phyloP scores from a whole-genome alignment of 2,797 vertebrate genomes.

The Rhincodon typus region DNA sequence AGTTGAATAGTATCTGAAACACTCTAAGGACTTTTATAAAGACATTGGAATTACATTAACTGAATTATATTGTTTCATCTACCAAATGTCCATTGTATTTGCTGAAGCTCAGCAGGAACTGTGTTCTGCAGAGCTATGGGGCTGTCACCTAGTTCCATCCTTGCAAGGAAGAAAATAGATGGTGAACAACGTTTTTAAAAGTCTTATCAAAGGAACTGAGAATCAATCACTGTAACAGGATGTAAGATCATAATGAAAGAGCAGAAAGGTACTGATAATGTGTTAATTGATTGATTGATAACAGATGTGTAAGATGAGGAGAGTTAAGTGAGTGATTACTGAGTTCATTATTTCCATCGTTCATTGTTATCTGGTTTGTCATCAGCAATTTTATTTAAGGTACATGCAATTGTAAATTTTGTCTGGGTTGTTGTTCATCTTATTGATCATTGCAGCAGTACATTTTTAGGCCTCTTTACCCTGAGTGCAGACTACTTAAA shows the following conservation, averaged over 20 bases:
- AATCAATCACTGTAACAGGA: constrained; percentile 21
- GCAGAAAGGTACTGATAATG: neutral
- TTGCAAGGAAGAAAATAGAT: neutral
- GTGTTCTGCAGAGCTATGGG: neutral
- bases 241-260: constrained; percentile 9
- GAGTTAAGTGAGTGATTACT: neutral
- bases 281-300: constrained; percentile 20
- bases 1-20: neutral
- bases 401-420: neutral
- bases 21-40: neutral
- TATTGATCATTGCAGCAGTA: neutral
- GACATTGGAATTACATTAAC: neutral
- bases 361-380: neutral
- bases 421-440: neutral
- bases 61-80: too few relatives aligned
- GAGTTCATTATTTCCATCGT: neutral
- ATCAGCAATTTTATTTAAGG: neutral
- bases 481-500: neutral
- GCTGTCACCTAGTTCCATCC: neutral
- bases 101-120: neutral
- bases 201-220: too few relatives aligned
- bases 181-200: neutral
- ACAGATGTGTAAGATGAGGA: neutral
- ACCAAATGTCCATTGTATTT: neutral
- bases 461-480: neutral